Evolutionary conservation across 1,140 invertebrate genomes (phyloP).

Genomic region (Diorhabda carinulata): DNA sequence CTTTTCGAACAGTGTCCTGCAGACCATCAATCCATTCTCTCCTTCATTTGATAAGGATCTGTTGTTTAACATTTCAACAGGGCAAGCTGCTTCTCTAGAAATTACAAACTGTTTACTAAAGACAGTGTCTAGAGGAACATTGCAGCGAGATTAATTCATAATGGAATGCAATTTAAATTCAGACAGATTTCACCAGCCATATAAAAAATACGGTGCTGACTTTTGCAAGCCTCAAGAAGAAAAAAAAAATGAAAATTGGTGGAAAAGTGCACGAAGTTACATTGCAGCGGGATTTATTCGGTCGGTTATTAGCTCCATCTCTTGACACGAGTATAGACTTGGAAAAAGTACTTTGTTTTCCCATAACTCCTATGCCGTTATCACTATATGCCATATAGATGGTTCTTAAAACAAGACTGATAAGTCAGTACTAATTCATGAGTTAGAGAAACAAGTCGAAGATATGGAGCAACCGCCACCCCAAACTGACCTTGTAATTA

Average conservation of each 20-base stretch:
- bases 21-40: slow-evolving; percentile 19
- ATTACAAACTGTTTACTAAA: slow-evolving; percentile 20
- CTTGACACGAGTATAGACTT: slow-evolving; percentile 28
- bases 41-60: slow-evolving; percentile 15
- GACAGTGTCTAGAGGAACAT: slow-evolving; percentile 8
- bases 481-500: slow-evolving; percentile 16
- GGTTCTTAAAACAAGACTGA: slow-evolving; percentile 20
- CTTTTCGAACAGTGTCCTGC: slow-evolving; percentile 14
- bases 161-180: slow-evolving; percentile 19
- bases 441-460: too few relatives aligned
- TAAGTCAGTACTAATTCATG: slow-evolving; percentile 17
- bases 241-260: slow-evolving; percentile 15
- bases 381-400: slow-evolving; percentile 23
- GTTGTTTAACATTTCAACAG: slow-evolving; percentile 23
- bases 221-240: slow-evolving; percentile 25
- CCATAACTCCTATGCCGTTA: slow-evolving; percentile 21
- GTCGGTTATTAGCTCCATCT: slow-evolving; percentile 42
- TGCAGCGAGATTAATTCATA: slow-evolving; percentile 19
- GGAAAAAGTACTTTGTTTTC: slow-evolving; percentile 21
- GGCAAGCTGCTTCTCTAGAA: slow-evolving; percentile 18
- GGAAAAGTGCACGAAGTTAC: slow-evolving; percentile 19
- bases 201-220: slow-evolving; percentile 20
- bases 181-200: slow-evolving; percentile 12
- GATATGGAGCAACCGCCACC: slow-evolving; percentile 25
- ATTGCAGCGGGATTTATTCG: slow-evolving; percentile 19